phyloP scores from a whole-genome alignment of 2,113 vertebrate species.

The Poecilia latipinna region DNA sequence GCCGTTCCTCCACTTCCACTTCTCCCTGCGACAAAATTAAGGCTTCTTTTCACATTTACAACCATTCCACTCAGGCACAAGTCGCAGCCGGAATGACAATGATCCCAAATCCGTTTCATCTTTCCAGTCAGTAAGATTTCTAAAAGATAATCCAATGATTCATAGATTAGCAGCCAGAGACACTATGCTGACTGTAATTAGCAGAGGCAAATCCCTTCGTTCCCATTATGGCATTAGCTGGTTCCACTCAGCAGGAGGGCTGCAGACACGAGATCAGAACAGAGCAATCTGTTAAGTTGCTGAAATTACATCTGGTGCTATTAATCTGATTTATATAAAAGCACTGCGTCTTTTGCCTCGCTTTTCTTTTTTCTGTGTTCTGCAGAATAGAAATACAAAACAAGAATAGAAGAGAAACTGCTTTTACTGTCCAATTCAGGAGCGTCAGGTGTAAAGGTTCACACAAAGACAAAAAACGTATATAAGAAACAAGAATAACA shows the following conservation, averaged over 20 bases:
- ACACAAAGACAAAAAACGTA: too few relatives aligned
- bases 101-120: conserved; percentile 39
- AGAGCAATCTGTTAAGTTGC: conserved; percentile 21
- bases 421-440: too few relatives aligned
- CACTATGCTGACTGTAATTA: conserved; percentile 62
- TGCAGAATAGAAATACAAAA: too few relatives aligned
- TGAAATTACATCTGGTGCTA: background rate
- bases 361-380: background rate
- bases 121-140: conserved; percentile 43
- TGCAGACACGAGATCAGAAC: conserved; percentile 45
- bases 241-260: conserved; percentile 49
- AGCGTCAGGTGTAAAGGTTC: too few relatives aligned
- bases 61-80: conserved; percentile 5
- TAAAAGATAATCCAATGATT: conserved; percentile 46
- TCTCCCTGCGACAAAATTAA: conserved; percentile 26
- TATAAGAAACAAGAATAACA: too few relatives aligned
- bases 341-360: background rate
- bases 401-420: too few relatives aligned
- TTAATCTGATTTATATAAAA: conserved; percentile 10
- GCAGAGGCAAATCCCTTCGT: conserved; percentile 60
- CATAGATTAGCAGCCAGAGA: conserved; percentile 47
- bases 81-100: conserved; percentile 10
- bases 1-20: conserved; percentile 26
- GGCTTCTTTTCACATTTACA: conserved; percentile 6
- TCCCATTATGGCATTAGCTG: conserved; percentile 62